These are phyloP conservation scores for Caenorhabditis panamensis DNA, from an alignment of 2,888 invertebrate genomes.

Conservation along the genomic window DNA sequence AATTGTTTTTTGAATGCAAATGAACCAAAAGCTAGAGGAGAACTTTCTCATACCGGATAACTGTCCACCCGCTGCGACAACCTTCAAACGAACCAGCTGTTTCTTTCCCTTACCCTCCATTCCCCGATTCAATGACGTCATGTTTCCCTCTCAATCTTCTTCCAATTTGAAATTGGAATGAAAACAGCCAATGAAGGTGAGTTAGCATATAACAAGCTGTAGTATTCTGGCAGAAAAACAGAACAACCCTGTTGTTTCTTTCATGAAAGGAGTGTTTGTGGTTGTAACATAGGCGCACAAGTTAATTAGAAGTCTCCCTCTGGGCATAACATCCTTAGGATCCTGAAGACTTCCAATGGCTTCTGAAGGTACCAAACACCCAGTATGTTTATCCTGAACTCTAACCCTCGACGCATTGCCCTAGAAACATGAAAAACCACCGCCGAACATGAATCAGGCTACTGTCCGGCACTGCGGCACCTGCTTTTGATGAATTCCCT, in stretches of 20 bases:
- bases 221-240: constrained; percentile 1
- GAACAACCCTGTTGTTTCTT: background rate
- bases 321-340: background rate
- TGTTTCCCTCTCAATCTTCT: background rate
- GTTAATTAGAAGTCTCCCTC: constrained; percentile 9
- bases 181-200: background rate
- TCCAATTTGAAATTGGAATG: constrained; percentile 7
- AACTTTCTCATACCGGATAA: constrained; percentile 54
- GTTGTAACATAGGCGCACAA: background rate
- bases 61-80: constrained; percentile 49
- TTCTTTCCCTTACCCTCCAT: constrained; percentile 13
- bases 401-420: background rate
- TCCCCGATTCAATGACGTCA: constrained; percentile 25
- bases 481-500: constrained; percentile 25
- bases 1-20: constrained; percentile 2
- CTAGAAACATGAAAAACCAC: background rate
- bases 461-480: background rate
- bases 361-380: too few relatives aligned
- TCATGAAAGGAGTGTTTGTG: background rate
- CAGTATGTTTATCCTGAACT: background rate
- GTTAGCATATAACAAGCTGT: background rate
- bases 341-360: background rate
- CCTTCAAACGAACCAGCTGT: constrained; percentile 56
- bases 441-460: constrained; percentile 42
- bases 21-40: constrained; percentile 26